phyloP scores from a whole-genome alignment of 1,140 invertebrate genomes.

The Atta texana region DNA sequence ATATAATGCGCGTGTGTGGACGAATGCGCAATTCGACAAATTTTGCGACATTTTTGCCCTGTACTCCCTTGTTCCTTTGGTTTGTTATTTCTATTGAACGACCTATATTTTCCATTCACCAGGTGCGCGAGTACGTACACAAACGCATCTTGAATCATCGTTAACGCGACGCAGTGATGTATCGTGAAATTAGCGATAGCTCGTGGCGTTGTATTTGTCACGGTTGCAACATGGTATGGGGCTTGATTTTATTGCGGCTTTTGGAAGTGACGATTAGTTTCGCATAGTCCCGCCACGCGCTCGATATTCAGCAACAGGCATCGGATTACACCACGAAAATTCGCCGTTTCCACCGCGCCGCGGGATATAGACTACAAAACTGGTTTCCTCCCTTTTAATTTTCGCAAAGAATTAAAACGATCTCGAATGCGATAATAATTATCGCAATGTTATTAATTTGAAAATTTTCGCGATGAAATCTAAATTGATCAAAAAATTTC shows the following conservation, averaged over 20 bases:
- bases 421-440: neutral
- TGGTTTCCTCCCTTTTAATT: neutral
- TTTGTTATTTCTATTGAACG: conserved; percentile 40
- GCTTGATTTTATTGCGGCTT: conserved; percentile 57
- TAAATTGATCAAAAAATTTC: neutral
- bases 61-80: conserved; percentile 21
- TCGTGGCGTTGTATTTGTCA: conserved; percentile 47
- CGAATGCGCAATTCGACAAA: conserved; percentile 9
- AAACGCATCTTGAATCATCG: conserved; percentile 29
- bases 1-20: no score
- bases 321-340: conserved; percentile 30
- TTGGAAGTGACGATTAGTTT: conserved; percentile 53
- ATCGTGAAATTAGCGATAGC: conserved; percentile 37
- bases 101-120: conserved; percentile 29
- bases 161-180: conserved; percentile 25
- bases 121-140: neutral
- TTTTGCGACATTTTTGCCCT: conserved; percentile 21
- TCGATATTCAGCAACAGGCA: conserved; percentile 48
- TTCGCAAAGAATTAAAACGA: neutral
- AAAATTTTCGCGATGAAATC: neutral
- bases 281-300: conserved; percentile 23
- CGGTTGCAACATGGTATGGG: conserved; percentile 5
- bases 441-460: neutral
- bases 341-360: neutral
- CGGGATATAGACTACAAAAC: neutral